A percentile compares a stretch with the other conserved stretches of the same genome.
phyloP scores from a whole-genome alignment of 2,888 invertebrate genomes.

The Ochropleura leucogaster region DNA sequence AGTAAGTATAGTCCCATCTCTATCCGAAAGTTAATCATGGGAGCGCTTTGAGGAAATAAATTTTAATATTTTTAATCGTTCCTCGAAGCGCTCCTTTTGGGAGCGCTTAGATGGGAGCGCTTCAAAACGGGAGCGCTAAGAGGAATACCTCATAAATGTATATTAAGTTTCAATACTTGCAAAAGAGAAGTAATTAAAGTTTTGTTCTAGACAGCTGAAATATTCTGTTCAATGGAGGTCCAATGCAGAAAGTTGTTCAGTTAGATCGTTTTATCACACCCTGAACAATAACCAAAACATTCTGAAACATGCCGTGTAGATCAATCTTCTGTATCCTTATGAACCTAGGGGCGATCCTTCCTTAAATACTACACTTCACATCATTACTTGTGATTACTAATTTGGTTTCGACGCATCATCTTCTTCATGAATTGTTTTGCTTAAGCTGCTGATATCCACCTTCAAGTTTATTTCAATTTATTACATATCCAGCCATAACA shows the following conservation, averaged over 20 bases:
- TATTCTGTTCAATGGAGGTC: neutral
- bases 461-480: neutral
- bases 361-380: neutral
- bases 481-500: constrained; percentile 56
- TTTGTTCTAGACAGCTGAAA: neutral
- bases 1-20: too few relatives aligned
- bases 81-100: too few relatives aligned
- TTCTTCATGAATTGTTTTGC: neutral
- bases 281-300: neutral
- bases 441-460: neutral
- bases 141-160: too few relatives aligned
- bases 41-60: too few relatives aligned
- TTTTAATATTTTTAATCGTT: too few relatives aligned
- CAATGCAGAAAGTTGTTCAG: neutral
- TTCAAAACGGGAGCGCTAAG: too few relatives aligned
- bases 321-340: neutral
- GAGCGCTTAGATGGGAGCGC: too few relatives aligned
- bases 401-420: neutral
- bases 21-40: too few relatives aligned
- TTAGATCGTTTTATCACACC: neutral
- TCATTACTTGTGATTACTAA: neutral
- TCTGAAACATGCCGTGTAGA: neutral
- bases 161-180: neutral
- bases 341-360: too few relatives aligned
- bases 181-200: neutral